Conservation (phyloP, 92 coral and sea anemone species). For the Muricea muricata region DNA sequence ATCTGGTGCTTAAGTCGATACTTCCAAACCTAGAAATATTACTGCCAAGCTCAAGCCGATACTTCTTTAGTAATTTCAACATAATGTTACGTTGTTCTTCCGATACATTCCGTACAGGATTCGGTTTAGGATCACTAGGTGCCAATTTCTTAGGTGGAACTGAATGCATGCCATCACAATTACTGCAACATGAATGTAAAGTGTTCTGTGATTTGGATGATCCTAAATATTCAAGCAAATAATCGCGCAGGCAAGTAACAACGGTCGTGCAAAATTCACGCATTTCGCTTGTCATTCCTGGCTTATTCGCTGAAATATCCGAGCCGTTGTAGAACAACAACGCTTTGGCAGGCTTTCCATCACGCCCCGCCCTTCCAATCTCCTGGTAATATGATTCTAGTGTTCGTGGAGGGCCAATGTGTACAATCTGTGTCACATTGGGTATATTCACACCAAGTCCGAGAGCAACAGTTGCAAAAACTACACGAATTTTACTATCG, state of each 20-base stretch:
- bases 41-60: slow-evolving; percentile 42
- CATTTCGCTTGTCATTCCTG: slow-evolving; percentile 62
- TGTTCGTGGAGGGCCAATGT: slow-evolving; percentile 63
- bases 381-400: slow-evolving; percentile 64
- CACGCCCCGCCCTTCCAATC: slow-evolving; percentile 69
- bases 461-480: slow-evolving; percentile 68
- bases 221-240: slow-evolving; percentile 11
- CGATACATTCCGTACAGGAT: slow-evolving; percentile 40
- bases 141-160: too few species aligned
- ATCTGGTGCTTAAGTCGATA: slow-evolving; percentile 55
- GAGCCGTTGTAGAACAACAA: slow-evolving; percentile 51
- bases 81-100: slow-evolving; percentile 32
- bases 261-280: too few species aligned
- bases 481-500: slow-evolving; percentile 26
- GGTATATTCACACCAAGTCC: slow-evolving; percentile 64
- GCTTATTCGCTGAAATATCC: slow-evolving; percentile 53
- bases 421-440: slow-evolving; percentile 55
- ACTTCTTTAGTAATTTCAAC: slow-evolving; percentile 31
- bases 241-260: slow-evolving; percentile 21
- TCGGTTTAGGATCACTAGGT: slow-evolving; percentile 15
- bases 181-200: too few species aligned
- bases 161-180: too few species aligned
- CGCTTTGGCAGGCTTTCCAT: slow-evolving; percentile 57
- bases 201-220: too few species aligned
- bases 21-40: slow-evolving; percentile 46